Evolutionary conservation across 2,113 vertebrate genomes (phyloP).

Genomic region (Notechis scutatus): DNA sequence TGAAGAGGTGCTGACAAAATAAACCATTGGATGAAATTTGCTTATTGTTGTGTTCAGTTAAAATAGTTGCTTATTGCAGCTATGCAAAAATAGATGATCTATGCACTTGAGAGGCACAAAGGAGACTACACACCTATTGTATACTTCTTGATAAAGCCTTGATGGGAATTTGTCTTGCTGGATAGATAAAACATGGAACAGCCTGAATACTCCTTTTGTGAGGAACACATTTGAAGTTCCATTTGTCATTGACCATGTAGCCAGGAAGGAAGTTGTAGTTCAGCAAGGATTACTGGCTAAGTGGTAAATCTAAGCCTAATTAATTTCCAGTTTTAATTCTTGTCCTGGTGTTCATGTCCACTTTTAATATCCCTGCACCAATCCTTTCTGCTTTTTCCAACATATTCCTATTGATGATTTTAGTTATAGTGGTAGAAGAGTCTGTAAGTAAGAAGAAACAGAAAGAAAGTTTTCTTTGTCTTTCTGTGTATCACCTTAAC

Average conservation of each 20-base stretch:
- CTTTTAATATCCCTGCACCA: background rate
- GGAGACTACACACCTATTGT: background rate
- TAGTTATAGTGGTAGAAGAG: background rate
- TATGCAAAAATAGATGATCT: background rate
- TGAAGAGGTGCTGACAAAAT: background rate
- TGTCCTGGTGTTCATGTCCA: background rate
- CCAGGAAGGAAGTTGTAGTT: background rate
- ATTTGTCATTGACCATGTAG: background rate
- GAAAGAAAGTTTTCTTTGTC: background rate
- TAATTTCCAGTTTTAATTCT: background rate
- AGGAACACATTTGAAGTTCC: background rate
- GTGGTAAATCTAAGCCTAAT: background rate
- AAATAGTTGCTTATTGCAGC: background rate
- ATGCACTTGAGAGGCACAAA: no score
- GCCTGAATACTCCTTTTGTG: background rate
- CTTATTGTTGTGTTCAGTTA: background rate
- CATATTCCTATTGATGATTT: background rate
- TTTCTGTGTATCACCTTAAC: background rate
- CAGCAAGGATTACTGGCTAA: background rate
- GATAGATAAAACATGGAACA: background rate
- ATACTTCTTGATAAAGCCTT: background rate
- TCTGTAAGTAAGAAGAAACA: background rate
- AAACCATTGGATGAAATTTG: background rate
- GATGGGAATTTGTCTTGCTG: background rate
- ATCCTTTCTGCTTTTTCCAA: background rate